Base-by-base conservation (phyloP, 2,113 vertebrate genomes). In the Brachionichthys hirsutus region DNA sequence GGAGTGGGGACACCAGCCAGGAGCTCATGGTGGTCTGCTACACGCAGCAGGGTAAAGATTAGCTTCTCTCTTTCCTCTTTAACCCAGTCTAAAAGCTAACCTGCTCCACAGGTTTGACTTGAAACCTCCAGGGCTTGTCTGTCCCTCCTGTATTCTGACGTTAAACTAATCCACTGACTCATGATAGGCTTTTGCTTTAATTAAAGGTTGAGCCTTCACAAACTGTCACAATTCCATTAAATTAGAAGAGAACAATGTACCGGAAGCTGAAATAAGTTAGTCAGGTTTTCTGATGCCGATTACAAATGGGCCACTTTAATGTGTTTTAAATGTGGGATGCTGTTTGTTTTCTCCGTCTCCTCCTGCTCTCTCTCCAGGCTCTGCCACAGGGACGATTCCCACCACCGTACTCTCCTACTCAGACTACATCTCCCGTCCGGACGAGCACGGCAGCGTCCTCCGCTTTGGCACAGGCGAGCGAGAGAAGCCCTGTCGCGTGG, bases 11-110 rank as follows among this genome's bases (percentile, higher is more conserved):
- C 20, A 84, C 92, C 68, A 95, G 93, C 68, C 89, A 92, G 86
- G 96, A 98, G 66, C 81, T 98, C 65, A 94, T 97, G 94, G 95
- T 98, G 80, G 81, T 96, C 84, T 98, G 96, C 83, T 93, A 88
- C 75, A 98, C 96, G 0, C 92, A 92, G 40, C 94, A 95, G 93
- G 96, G 96, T 98, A 92, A 3, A 19, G n/a, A 49, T 67, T 13
- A 10, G 42, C 17, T 46, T 54, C 54, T 70, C 3, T 38, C 24
- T 41, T 56, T 49, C n/a, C n/a, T n/a, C 24, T 30, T 30, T 30
- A 6, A 30, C 8, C 24, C 15, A 9, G 5, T 9, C 0, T n/a
- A n/a, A n/a, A n/a, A n/a, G n/a, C n/a, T n/a, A n/a, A n/a, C n/a
- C 17, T 22, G 9, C 16, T 42, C 15, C 44, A 40, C 56, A 45